Conservation (phyloP, 2,797 vertebrate species). For the Masticophis lateralis region DNA sequence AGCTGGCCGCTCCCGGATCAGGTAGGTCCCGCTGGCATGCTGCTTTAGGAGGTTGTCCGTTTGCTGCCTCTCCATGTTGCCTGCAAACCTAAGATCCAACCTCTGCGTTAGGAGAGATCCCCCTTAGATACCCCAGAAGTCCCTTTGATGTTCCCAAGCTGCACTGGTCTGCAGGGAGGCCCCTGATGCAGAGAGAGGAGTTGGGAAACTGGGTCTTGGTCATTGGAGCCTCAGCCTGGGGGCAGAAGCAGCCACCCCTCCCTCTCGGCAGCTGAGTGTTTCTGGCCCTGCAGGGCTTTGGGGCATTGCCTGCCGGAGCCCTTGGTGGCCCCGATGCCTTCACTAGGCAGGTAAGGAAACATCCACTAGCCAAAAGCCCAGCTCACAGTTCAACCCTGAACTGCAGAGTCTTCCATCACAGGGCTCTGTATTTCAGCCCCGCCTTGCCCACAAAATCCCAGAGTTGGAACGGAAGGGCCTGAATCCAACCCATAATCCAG, state of each 20-base stretch:
- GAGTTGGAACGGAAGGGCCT: neutral
- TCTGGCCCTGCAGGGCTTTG: neutral
- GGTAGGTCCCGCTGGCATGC: constrained; percentile 91
- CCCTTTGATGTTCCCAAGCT: neutral
- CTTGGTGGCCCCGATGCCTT: neutral
- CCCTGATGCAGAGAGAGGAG: neutral
- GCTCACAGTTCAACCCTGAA: neutral
- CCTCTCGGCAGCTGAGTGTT: neutral
- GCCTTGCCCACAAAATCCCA: neutral
- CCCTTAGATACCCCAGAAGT: neutral
- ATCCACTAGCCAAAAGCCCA: neutral
- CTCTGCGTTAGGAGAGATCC: neutral
- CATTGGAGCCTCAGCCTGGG: no score
- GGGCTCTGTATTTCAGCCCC: neutral
- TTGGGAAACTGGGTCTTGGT: neutral
- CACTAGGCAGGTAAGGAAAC: neutral
- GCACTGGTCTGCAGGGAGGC: neutral
- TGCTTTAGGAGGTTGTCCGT: constrained; percentile 93
- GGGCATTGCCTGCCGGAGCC: no score
- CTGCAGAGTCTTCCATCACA: neutral
- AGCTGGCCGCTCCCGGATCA: constrained; percentile 92
- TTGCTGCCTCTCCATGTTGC: constrained; percentile 96
- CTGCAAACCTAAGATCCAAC: constrained; percentile 83
- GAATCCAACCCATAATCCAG: neutral
- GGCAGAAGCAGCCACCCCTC: neutral